These are phyloP conservation scores for Neotoma lepida DNA, from an alignment of 2,113 vertebrate genomes.

Conservation along the genomic window DNA sequence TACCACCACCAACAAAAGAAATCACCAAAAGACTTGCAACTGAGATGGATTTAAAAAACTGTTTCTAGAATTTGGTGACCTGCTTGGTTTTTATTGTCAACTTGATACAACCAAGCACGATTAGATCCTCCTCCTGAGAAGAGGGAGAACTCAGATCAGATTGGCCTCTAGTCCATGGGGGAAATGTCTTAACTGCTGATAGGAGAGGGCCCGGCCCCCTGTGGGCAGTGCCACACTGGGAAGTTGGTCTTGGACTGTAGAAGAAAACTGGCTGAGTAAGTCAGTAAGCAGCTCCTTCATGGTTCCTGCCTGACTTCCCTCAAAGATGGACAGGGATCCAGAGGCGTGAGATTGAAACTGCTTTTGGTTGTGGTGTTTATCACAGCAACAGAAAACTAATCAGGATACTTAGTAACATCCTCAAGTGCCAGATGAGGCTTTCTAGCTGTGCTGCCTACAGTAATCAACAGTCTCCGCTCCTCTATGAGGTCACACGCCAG, in stretches of 20 bases:
- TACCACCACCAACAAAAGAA: neutral
- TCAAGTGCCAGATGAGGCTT: neutral
- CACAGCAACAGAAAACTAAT: neutral
- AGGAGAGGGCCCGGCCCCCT: neutral
- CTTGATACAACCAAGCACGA: neutral
- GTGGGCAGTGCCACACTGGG: neutral
- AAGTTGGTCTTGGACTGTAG: neutral
- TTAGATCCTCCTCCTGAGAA: neutral
- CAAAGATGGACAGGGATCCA: neutral
- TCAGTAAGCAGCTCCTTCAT: neutral
- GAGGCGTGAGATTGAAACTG: neutral
- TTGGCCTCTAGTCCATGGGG: neutral
- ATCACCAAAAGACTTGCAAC: neutral
- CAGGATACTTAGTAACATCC: neutral
- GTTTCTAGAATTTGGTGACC: slow-evolving; percentile 8
- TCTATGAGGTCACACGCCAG: neutral
- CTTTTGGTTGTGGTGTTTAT: neutral
- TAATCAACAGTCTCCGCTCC: neutral
- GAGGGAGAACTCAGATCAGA: neutral
- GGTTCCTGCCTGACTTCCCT: neutral
- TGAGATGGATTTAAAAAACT: neutral
- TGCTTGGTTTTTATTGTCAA: neutral
- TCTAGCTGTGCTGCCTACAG: neutral
- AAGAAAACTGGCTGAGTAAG: neutral
- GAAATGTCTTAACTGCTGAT: neutral